Evolutionary conservation across 2,888 invertebrate species (phyloP), one percentile per base, ranked within the genome.

Genomic region (Volucella bombylans): DNA sequence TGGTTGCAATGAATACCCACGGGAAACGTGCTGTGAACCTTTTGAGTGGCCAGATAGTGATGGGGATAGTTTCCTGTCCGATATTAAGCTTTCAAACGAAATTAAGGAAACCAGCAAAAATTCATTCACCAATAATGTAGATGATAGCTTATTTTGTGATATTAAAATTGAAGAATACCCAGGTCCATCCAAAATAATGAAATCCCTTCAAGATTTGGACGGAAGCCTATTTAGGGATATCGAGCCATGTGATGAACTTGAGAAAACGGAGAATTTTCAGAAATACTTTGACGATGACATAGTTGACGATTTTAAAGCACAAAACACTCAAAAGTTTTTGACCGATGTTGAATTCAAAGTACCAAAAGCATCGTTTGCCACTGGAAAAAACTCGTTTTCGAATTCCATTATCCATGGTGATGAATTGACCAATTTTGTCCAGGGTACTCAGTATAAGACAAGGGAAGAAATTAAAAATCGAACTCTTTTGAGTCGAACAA

Each of bases 321-420:
- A 91, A 87, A 90, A 89, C 54, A 90, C 91, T 0, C 91, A 91
- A 86, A 87, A 89, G n/a, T 91, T 91, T 73, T 69, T 91, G n/a
- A 88, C 88, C 47, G 91, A 91, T 64, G 87, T 91, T 12, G 87
- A 88, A 2, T 89, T 89, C 52, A 90, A 89, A 45, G 55, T 89
- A 1, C 90, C 90, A 8, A 87, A 87, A 4, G 65, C 78, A 0
- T 87, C 87, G 8, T 18, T 18, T 8, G 8, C 50, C 0, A 15
- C 39, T 10, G 67, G 14, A 10, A 23, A 38, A 10, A 54, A 47
- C 11, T 2, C 11, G 14, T 15, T 71, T 6, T 82, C 81, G 1
- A 79, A 8, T 10, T 69, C 80, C 0, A 74, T 71, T 18, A 68
- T 54, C 0, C 74, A 80, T 8, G 61, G 71, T 4, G 71, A 74